Conservation (phyloP, 2,888 invertebrate species). For the Eudemis profundana region DNA sequence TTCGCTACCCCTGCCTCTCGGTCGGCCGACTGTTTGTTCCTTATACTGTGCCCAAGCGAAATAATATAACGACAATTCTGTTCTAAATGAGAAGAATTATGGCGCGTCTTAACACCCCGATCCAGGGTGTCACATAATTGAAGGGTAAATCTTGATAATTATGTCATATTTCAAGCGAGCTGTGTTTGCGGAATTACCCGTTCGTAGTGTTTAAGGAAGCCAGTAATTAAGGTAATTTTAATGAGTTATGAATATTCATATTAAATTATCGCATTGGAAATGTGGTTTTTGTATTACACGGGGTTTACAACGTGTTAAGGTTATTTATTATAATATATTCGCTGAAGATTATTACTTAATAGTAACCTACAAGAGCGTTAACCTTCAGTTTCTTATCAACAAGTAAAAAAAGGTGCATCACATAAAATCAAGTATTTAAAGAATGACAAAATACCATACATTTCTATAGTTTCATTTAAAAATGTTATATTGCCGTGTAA, state of each 20-base stretch:
- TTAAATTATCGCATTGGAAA: slow-evolving; percentile 30
- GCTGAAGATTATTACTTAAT: neutral
- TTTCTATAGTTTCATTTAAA: no score
- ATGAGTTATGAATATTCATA: slow-evolving; percentile 44
- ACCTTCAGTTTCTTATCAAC: no score
- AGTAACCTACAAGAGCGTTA: no score
- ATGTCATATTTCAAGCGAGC: slow-evolving; percentile 65
- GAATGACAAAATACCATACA: no score
- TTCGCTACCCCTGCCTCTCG: no score
- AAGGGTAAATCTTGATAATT: slow-evolving; percentile 71
- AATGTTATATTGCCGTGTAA: no score
- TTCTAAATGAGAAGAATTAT: slow-evolving; percentile 59
- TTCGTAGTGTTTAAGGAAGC: slow-evolving; percentile 49
- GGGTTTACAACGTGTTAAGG: neutral
- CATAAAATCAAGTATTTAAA: no score
- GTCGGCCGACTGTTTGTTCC: no score
- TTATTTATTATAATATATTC: neutral
- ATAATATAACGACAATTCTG: slow-evolving; percentile 48
- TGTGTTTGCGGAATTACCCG: slow-evolving; percentile 50
- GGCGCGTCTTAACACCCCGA: slow-evolving; percentile 59
- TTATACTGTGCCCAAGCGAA: slow-evolving; percentile 37
- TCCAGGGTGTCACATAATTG: slow-evolving; percentile 63
- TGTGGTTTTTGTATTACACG: slow-evolving; percentile 14
- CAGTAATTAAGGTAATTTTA: slow-evolving; percentile 42
- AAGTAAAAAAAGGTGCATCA: no score